These are phyloP conservation scores for Danio rerio DNA, from an alignment of 2,113 vertebrate species.

Conservation along the genomic window DNA sequence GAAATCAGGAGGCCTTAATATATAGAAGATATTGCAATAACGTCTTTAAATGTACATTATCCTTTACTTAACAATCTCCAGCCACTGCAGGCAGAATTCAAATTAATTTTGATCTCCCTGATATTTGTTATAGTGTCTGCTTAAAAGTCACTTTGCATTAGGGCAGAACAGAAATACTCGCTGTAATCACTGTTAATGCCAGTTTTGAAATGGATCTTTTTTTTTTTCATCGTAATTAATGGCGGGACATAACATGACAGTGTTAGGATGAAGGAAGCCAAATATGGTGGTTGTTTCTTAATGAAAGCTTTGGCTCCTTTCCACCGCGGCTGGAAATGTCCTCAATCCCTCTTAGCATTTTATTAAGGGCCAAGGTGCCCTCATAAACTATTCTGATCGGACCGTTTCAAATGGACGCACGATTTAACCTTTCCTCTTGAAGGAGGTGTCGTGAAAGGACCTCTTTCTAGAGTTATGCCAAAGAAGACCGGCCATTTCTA, in stretches of 20 bases:
- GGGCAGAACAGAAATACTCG: background rate
- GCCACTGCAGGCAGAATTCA: background rate
- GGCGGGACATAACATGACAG: background rate
- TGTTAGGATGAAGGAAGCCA: background rate
- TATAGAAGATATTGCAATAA: background rate
- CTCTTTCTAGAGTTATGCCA: background rate
- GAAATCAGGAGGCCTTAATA: no score
- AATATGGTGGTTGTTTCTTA: conserved; percentile 7
- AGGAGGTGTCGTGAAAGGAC: background rate
- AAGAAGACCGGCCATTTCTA: background rate
- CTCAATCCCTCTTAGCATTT: conserved; percentile 27
- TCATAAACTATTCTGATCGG: conserved; percentile 42
- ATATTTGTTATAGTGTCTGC: background rate
- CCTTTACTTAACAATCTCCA: conserved; percentile 1
- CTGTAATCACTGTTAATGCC: conserved; percentile 10
- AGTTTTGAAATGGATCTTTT: background rate
- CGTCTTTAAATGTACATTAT: background rate
- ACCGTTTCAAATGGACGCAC: conserved; percentile 1
- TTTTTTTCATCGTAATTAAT: background rate
- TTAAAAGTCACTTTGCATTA: conserved; percentile 14
- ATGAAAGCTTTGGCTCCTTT: conserved; percentile 38
- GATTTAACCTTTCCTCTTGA: conserved; percentile 15
- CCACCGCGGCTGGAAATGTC: conserved; percentile 21
- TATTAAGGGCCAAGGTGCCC: conserved; percentile 44
- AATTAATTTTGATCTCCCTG: background rate